phyloP scores from a whole-genome alignment of 2,797 vertebrate genomes.

The Chlorospingus semifuscus region DNA sequence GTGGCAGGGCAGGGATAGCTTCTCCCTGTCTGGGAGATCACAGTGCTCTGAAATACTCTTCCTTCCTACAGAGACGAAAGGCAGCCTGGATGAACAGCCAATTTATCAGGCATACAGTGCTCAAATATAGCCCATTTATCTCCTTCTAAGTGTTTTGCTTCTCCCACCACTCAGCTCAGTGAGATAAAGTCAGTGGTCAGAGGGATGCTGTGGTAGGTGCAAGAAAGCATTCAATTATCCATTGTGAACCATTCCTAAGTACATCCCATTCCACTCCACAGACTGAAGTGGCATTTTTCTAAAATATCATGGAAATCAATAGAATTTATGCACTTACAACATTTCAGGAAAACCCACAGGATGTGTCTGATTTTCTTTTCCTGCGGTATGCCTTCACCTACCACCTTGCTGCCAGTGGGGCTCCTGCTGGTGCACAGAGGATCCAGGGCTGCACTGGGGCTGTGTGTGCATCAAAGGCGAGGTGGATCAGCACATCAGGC shows the following conservation, averaged over 20 bases:
- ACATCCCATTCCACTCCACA: not conserved
- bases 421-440: not conserved
- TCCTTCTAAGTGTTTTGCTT: conserved; percentile 7
- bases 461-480: not conserved
- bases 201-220: not conserved
- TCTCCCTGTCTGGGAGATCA: conserved; percentile 27
- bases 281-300: not conserved
- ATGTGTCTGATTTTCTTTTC: not conserved
- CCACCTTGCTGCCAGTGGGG: not conserved
- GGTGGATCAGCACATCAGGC: not conserved
- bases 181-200: not conserved
- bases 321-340: not conserved
- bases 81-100: not conserved
- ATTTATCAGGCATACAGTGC: not conserved
- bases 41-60: not conserved
- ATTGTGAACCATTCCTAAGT: not conserved
- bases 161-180: conserved; percentile 12
- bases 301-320: not conserved
- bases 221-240: not conserved
- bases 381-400: fast-evolving
- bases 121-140: conserved; percentile 36
- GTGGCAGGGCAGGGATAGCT: not conserved
- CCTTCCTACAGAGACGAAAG: conserved; percentile 43
- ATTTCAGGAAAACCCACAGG: not conserved
- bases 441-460: not conserved